Evolutionary conservation across 35 echinoderm and acorn worm species (phyloP), one percentile per base, ranked within the genome.

Genomic region (Acanthaster planci): DNA sequence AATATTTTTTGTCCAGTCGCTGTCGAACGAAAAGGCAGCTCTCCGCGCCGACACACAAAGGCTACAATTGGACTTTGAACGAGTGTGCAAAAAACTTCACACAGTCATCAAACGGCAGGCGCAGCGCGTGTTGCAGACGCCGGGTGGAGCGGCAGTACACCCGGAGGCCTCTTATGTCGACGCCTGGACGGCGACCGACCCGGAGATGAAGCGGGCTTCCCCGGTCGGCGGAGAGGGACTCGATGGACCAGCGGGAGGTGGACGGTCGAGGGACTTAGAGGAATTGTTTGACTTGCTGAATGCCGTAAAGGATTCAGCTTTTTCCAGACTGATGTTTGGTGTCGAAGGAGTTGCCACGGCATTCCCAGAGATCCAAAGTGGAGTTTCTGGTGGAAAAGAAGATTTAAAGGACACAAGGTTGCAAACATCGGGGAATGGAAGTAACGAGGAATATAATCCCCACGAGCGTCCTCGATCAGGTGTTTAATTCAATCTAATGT

Each of bases 21-120:
- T 72, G 23, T 72, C 64, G 9, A 72, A 72, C 64, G 64, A 35
- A 19, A 72, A 72, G 64, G 64, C 64, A 34, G 34, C 64, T 23
- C 64, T 72, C 34, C 64, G 64, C 18, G 64, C 64, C 34, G 64
- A 72, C 23, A 72, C 23, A 19, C 64, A 72, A 15, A 21, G 64
- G 64, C 29, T 72, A 8, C 22, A 72, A 34, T 29, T 16, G 64
- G 64, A 72, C 18, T 29, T 72, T 35, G 26, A 72, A 26, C 18
- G 29, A 72, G 64, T 34, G 34, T 10, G 21, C 15, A 14, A 7
- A 26, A 72, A 72, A 35, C 23, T 72, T 26, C 64, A 72, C 64
- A 34, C 23, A 26, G 34, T 34, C 23, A 26, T 72, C 7, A n/a
- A 35, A 0, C 23, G 64, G 15, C 64, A 72, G 26, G 64, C 64